Base-by-base conservation (phyloP, 1,140 invertebrate genomes). In the Tetramorium simillimum region DNA sequence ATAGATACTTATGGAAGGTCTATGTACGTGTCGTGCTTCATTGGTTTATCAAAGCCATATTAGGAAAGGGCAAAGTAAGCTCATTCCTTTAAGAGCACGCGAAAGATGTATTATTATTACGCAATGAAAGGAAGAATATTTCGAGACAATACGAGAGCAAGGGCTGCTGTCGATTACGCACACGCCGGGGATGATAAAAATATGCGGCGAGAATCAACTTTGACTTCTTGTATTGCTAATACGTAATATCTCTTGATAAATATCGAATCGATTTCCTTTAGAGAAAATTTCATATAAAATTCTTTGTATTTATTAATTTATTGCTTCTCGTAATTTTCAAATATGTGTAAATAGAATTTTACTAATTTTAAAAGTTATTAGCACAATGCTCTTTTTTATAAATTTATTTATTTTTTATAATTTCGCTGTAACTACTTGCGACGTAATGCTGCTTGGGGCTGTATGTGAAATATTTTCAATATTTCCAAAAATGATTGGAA, bases 81-180 rank as follows among this genome's bases (percentile, higher is more conserved):
- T 65, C 6, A 53, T 86, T 33, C 40, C 43, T 51, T 85, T 86
- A 70, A 80, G 37, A 53, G 24, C 67, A 24, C n/a, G n/a, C 49
- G 58, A 58, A 70, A 85, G 80, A 72, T 40, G 58, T 51, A 53
- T n/a, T 60, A 53, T n/a, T 60, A 73, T 81, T 73, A 87, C 12
- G 73, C 37, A 86, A 82, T 69, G 18, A 56, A 24, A 69, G n/a
- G 62, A 84, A 84, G 14, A 70, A 51, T 24, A 84, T 77, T 69
- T 60, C 51, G 53, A 82, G 37, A 67, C 49, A 33, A 53, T 7
- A 37, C 21, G 80, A 60, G 14, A 33, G 67, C 18, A 73, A 58
- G 14, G 12, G 18, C 12, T 73, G 18, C 9, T 84, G 43, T 60
- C 40, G 24, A 10, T 46, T 60, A 73, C 6, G 24, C 16, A 56